Evolutionary conservation across 2,113 vertebrate species (phyloP).

Genomic region (Leptobrachium ailaonicum): DNA sequence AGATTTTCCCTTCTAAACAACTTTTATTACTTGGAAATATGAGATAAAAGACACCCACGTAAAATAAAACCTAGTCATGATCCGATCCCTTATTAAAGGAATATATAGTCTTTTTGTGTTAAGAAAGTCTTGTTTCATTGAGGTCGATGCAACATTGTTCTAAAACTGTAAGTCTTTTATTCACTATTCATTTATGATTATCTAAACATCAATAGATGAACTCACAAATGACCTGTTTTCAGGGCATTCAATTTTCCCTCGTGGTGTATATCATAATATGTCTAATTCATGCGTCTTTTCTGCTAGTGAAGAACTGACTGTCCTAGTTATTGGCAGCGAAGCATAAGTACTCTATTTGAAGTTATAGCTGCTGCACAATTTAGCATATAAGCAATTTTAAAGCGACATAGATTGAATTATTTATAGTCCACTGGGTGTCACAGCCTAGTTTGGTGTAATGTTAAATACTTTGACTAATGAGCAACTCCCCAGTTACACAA

Average conservation of each 20-base stretch:
- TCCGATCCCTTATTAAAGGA: neutral
- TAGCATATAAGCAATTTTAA: no score
- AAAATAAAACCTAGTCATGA: neutral
- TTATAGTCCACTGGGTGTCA: no score
- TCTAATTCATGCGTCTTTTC: constrained; percentile 1
- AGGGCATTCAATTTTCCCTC: neutral
- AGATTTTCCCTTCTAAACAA: neutral
- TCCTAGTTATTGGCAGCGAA: neutral
- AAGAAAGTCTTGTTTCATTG: neutral
- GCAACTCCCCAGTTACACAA: no score
- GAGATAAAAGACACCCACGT: neutral
- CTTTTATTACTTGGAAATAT: neutral
- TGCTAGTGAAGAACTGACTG: neutral
- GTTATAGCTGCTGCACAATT: neutral
- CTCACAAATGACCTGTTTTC: neutral
- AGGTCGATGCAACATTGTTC: neutral
- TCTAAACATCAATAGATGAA: neutral
- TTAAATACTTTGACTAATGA: no score
- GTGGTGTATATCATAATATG: constrained; percentile 5
- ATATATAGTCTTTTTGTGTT: neutral
- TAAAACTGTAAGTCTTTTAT: neutral
- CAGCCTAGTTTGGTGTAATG: no score
- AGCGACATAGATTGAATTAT: no score
- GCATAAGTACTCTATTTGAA: neutral
- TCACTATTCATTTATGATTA: neutral